Percentiles rank a stretch among this genome's conserved stretches.
phyloP scores from a whole-genome alignment of 2,113 vertebrate species.

The Cyprinodon variegatus region DNA sequence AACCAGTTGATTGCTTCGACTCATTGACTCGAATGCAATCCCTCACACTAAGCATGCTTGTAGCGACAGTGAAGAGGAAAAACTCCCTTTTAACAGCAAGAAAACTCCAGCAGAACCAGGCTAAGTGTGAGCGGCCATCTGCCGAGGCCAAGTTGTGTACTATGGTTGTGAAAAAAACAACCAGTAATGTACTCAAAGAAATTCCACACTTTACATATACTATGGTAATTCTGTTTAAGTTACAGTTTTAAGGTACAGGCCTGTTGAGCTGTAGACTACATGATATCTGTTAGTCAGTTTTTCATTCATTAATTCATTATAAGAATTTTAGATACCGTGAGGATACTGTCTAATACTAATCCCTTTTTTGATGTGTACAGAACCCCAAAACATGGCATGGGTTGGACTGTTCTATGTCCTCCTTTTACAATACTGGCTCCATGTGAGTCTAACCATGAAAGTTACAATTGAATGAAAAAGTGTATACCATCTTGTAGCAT shows the following conservation, averaged over 20 bases:
- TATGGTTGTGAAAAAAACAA: background rate
- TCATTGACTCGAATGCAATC: no score
- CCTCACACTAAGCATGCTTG: no score
- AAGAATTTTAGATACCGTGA: background rate
- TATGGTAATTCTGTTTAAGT: background rate
- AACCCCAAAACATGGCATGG: background rate
- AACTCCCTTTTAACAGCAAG: no score
- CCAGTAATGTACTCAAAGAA: background rate
- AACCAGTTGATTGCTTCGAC: no score
- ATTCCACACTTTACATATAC: background rate
- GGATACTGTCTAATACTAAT: background rate
- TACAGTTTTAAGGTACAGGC: no score
- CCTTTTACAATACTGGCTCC: no score
- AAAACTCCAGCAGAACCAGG: no score
- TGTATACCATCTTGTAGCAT: background rate
- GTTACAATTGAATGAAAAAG: background rate
- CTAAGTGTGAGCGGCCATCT: no score
- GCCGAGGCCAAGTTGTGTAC: no score
- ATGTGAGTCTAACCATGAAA: background rate
- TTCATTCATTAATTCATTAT: background rate
- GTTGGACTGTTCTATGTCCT: no score
- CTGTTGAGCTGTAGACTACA: background rate
- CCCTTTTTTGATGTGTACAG: background rate
- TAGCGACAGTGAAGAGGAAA: no score
- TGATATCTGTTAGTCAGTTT: background rate